Percentiles rank a stretch among this genome's conserved stretches.
These are phyloP conservation scores for Peromyscus leucopus DNA, from an alignment of 2,113 vertebrate genomes.

Conservation along the genomic window DNA sequence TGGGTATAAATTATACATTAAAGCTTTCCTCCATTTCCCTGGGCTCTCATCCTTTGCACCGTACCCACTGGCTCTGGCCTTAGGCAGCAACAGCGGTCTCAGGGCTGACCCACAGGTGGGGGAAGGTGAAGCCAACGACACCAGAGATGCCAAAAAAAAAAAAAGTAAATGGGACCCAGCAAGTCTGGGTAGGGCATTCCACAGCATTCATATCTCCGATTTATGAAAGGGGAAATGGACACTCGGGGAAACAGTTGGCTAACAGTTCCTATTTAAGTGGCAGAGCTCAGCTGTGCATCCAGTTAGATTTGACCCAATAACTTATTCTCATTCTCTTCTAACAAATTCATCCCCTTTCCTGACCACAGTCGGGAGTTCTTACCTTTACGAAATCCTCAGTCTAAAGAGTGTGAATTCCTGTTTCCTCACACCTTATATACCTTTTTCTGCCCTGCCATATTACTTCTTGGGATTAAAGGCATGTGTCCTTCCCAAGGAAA, in stretches of 20 bases:
- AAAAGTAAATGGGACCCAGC: background rate
- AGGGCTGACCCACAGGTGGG: background rate
- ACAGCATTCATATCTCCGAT: background rate
- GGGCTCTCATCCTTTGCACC: background rate
- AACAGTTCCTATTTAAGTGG: background rate
- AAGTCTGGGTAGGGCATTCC: background rate
- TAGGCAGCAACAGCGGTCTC: background rate
- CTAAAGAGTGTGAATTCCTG: too few species aligned
- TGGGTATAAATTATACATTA: background rate
- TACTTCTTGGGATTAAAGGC: too few species aligned
- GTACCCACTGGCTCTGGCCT: background rate
- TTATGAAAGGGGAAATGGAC: background rate
- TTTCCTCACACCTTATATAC: too few species aligned
- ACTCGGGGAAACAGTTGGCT: background rate
- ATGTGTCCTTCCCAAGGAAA: too few species aligned
- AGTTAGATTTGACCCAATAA: background rate
- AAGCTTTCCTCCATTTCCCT: background rate
- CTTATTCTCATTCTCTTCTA: background rate
- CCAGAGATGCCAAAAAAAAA: background rate
- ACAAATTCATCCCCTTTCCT: background rate
- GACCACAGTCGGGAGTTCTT: background rate
- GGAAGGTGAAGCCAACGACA: background rate
- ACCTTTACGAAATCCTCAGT: too few species aligned
- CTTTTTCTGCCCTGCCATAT: too few species aligned
- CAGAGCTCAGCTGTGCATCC: background rate